phyloP scores from a whole-genome alignment of 2,888 invertebrate genomes.

The Ectropis crepuscularia region DNA sequence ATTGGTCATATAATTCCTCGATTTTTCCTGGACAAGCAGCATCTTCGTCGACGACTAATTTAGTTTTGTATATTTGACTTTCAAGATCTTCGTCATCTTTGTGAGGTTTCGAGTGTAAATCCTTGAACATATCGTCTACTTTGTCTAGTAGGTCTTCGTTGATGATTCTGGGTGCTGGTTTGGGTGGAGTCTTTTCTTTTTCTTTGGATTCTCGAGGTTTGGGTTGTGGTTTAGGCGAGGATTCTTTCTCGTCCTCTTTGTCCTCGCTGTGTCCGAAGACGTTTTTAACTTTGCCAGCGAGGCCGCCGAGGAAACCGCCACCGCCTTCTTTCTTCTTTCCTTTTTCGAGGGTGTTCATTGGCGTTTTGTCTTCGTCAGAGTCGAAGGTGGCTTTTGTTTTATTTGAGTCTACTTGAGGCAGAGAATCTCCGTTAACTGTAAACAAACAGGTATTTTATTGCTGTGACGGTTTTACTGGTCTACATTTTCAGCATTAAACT shows the following conservation, averaged over 20 bases:
- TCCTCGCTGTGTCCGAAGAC: conserved; percentile 76
- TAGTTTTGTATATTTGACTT: conserved; percentile 70
- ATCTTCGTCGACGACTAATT: conserved; percentile 76
- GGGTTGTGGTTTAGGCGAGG: conserved; percentile 63
- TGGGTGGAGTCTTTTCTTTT: conserved; percentile 65
- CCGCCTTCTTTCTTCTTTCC: conserved; percentile 76
- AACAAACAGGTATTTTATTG: conserved; percentile 15
- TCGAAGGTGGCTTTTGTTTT: conserved; percentile 83
- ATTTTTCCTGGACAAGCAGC: conserved; percentile 48
- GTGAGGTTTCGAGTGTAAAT: conserved; percentile 65
- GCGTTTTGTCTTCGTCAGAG: conserved; percentile 83
- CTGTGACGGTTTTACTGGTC: no score
- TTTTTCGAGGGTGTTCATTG: conserved; percentile 82
- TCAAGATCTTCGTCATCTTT: conserved; percentile 69
- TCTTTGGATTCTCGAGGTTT: conserved; percentile 58
- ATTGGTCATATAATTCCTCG: conserved; percentile 68
- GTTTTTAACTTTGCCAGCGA: conserved; percentile 72
- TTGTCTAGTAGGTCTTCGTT: conserved; percentile 77
- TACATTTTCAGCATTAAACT: not conserved
- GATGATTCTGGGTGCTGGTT: conserved; percentile 76
- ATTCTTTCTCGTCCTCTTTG: conserved; percentile 63
- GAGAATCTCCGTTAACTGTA: conserved; percentile 76
- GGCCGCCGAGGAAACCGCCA: conserved; percentile 68
- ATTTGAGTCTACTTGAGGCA: conserved; percentile 77
- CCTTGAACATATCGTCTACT: conserved; percentile 83